phyloP scores from a whole-genome alignment of 2,888 invertebrate genomes.

The Diarsia mendica region DNA sequence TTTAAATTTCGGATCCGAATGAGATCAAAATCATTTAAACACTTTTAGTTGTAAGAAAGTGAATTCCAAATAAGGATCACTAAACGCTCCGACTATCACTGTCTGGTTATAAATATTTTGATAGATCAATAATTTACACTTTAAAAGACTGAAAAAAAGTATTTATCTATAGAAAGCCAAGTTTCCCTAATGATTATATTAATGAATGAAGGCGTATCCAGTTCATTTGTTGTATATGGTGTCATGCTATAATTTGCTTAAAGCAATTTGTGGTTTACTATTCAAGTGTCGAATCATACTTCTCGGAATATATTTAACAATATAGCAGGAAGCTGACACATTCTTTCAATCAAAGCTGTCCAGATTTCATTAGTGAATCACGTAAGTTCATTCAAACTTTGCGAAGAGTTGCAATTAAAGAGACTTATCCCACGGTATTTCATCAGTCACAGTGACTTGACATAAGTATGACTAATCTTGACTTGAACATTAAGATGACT shows the following conservation, averaged over 20 bases:
- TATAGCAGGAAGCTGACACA: slow-evolving; percentile 37
- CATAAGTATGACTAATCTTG: not conserved
- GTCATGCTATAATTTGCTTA: slow-evolving; percentile 23
- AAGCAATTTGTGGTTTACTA: slow-evolving; percentile 34
- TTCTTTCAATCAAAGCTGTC: slow-evolving; percentile 31
- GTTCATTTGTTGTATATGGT: slow-evolving; percentile 13
- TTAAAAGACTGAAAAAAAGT: not conserved
- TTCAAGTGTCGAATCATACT: slow-evolving; percentile 35
- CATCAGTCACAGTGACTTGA: not conserved
- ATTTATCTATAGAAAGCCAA: not conserved
- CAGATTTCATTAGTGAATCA: slow-evolving; percentile 26
- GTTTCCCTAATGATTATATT: not conserved
- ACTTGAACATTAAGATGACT: not conserved
- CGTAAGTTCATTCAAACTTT: not conserved
- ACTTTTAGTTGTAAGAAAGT: not conserved
- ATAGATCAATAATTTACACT: not conserved
- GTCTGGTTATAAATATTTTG: not conserved
- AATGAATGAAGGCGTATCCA: not conserved
- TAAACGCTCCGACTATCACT: not conserved
- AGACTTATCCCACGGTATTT: not conserved
- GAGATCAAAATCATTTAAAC: not conserved
- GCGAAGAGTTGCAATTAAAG: not conserved
- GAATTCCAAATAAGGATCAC: not conserved
- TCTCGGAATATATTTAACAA: slow-evolving; percentile 29
- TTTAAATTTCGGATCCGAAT: not conserved